Percentiles rank a stretch among this genome's conserved stretches.
These are phyloP conservation scores for Thyatira batis DNA, from an alignment of 2,888 invertebrate genomes.

Conservation along the genomic window DNA sequence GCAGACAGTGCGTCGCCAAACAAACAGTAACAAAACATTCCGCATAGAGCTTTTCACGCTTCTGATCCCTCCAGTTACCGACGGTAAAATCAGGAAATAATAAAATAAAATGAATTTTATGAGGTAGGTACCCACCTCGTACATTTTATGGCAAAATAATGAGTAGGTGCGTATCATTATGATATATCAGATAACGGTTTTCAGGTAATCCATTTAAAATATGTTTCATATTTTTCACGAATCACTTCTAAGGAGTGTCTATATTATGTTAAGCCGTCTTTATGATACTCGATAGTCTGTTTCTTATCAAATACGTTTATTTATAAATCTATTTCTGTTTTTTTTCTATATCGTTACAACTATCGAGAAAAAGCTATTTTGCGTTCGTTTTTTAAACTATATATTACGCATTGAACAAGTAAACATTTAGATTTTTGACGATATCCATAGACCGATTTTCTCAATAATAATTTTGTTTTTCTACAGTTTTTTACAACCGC, in stretches of 20 bases:
- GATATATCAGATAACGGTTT: too few species aligned
- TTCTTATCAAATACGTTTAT: not conserved
- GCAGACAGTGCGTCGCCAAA: conserved; percentile 46
- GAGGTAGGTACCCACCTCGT: too few species aligned
- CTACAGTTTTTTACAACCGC: conserved; percentile 9
- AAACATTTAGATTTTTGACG: conserved; percentile 29
- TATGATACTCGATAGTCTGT: not conserved
- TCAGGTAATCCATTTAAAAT: too few species aligned
- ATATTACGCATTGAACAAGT: conserved; percentile 21
- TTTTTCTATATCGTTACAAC: too few species aligned
- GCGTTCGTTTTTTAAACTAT: not conserved
- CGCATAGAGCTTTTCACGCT: conserved; percentile 2
- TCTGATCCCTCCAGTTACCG: not conserved
- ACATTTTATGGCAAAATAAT: too few species aligned
- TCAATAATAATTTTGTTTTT: conserved; percentile 22
- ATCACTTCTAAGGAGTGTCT: too few species aligned
- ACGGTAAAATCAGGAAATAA: not conserved
- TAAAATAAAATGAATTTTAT: too few species aligned
- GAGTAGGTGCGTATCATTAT: too few species aligned
- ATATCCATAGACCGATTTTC: conserved; percentile 23
- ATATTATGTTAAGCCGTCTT: not conserved
- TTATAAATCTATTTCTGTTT: not conserved
- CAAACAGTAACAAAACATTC: conserved; percentile 13
- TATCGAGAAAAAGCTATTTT: not conserved
- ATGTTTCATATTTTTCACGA: too few species aligned